A percentile compares a stretch with the other conserved stretches of the same genome.
Conservation (phyloP, 2,888 invertebrate species). For the Agrotis clavis region DNA sequence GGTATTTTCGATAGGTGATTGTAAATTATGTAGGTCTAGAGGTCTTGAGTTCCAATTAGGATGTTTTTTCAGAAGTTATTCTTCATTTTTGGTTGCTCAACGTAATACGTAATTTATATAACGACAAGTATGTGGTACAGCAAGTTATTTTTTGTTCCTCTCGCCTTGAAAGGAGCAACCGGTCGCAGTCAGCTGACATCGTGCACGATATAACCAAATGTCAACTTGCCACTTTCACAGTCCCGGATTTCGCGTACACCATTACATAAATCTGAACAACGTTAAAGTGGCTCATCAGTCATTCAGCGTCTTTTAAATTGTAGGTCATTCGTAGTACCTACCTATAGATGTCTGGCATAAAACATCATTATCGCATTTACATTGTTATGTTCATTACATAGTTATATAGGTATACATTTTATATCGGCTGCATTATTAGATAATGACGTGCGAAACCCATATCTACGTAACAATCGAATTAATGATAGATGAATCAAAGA, state of each 20-base stretch:
- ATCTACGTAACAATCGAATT: slow-evolving; percentile 16
- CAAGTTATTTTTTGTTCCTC: slow-evolving; percentile 50
- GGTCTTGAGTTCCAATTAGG: not conserved
- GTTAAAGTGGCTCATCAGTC: slow-evolving; percentile 37
- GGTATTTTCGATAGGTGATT: slow-evolving; percentile 4
- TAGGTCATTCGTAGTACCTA: slow-evolving; percentile 13
- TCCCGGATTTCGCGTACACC: slow-evolving; percentile 60
- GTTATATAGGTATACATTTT: not conserved
- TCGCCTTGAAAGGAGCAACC: slow-evolving; percentile 63
- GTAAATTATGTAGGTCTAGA: not conserved
- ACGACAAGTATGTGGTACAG: slow-evolving; percentile 17
- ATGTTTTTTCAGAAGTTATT: slow-evolving; percentile 6
- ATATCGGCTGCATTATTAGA: slow-evolving; percentile 1
- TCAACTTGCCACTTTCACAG: slow-evolving; percentile 73
- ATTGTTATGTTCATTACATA: slow-evolving; percentile 20
- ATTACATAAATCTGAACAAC: slow-evolving; percentile 47
- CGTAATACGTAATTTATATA: slow-evolving; percentile 48
- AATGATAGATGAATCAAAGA: slow-evolving; percentile 18
- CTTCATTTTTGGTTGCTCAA: slow-evolving; percentile 26
- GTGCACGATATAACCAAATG: slow-evolving; percentile 66
- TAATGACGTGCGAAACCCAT: slow-evolving; percentile 26
- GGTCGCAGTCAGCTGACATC: slow-evolving; percentile 52
- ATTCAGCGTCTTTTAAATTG: slow-evolving; percentile 15
- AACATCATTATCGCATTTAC: slow-evolving; percentile 7
- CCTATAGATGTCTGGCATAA: not conserved